Evolutionary conservation across 1,140 invertebrate species (phyloP), one percentile per base, ranked within the genome.

Genomic region (Micrasema minimum): DNA sequence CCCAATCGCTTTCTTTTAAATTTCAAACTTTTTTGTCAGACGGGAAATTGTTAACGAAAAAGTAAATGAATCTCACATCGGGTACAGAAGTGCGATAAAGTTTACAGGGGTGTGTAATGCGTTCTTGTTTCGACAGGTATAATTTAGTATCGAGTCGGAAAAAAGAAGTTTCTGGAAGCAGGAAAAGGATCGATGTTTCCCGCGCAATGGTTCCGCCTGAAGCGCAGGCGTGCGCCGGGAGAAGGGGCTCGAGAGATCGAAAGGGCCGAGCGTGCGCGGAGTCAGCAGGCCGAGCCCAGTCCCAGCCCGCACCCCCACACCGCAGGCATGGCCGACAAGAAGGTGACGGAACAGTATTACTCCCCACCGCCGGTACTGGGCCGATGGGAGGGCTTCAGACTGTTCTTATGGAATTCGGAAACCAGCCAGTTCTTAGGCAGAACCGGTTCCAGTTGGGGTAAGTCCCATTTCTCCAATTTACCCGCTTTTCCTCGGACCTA

Each of bases 371-470:
- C 91, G 69, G 91, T 92, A 81, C 88, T 93, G 75, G 90, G 90
- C 76, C 91, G 90, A 88, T 94, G 93, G 93, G 92, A 95, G 81
- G 87, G 90, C 75, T 93, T 96, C 85, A 90, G 85, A 80, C 85
- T 88, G 77, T 96, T 96, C 85, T 78, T 96, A 66, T 96, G 91
- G 89, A 95, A 96, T 85, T 90, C 92, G 69, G 92, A 95, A 83
- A 95, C 92, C 66, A 90, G 91, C 77, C 92, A 95, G 83, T 91
- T 96, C 80, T 85, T 96, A 74, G 95, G 95, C 71, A 88, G 94
- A 75, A 96, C 94, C 69, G 93, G 92, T 72, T 86, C 90, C 76
- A 95, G 93, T 84, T 96, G 94, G 94, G 93, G 94, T 96, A 85
- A 94, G 93, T 90, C 55, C 18, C 67, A 77, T 48, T 41, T 71